phyloP scores from a whole-genome alignment of 2,888 invertebrate species.

The Rhyacophila evoluta region DNA sequence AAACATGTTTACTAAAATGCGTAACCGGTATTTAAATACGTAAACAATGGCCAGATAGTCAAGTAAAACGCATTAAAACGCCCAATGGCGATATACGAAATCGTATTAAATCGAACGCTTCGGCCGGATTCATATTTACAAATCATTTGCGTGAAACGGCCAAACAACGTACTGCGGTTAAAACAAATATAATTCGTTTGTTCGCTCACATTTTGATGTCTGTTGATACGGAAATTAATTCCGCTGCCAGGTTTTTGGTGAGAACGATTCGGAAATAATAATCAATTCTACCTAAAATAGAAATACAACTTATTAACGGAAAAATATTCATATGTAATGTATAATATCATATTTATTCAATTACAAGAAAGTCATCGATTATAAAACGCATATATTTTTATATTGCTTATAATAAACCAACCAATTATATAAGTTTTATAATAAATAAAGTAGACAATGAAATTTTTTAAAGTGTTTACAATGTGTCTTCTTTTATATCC shows the following conservation, averaged over 20 bases:
- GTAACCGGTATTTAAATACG: not conserved
- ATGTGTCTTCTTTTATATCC: no score
- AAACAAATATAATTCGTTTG: conserved; percentile 25
- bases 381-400: no score
- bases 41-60: not conserved
- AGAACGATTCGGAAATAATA: no score
- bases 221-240: conserved; percentile 24
- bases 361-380: no score
- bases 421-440: no score
- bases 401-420: no score
- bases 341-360: no score
- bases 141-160: conserved; percentile 16
- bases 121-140: conserved; percentile 6
- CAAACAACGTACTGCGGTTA: not conserved
- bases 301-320: no score
- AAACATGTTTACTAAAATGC: not conserved
- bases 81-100: not conserved
- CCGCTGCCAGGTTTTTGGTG: not conserved
- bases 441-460: no score
- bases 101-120: conserved; percentile 18
- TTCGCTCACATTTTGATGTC: conserved; percentile 20
- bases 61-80: conserved; percentile 7
- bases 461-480: no score
- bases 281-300: no score
- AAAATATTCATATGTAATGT: no score